Conservation (phyloP, 1,140 invertebrate genomes). For the Drosophila biarmipes region DNA sequence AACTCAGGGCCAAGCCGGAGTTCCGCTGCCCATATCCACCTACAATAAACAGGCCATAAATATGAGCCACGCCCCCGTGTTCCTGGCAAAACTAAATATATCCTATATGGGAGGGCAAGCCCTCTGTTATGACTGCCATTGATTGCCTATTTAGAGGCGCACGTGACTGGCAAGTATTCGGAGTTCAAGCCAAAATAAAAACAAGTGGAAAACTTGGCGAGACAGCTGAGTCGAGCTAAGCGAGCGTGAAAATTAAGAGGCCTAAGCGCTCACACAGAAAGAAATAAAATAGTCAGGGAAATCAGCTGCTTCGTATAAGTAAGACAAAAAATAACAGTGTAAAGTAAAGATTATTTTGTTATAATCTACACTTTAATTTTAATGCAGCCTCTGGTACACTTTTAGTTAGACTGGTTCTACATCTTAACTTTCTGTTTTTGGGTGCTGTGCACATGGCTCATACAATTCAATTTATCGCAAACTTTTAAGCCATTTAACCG, state of each 20-base stretch:
- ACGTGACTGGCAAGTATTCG: slow-evolving; percentile 54
- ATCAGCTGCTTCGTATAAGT: no score
- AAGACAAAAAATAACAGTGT: no score
- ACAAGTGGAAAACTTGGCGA: slow-evolving; percentile 16
- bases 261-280: slow-evolving; percentile 2
- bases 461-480: slow-evolving; percentile 60
- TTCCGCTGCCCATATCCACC: slow-evolving; percentile 24
- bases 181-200: slow-evolving; percentile 8
- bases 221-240: slow-evolving; percentile 22
- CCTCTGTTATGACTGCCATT: slow-evolving; percentile 61
- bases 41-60: slow-evolving; percentile 50
- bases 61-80: slow-evolving; percentile 10
- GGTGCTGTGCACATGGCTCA: slow-evolving; percentile 2
- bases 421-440: no score
- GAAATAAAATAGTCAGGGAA: no score
- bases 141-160: slow-evolving; percentile 53
- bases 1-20: slow-evolving; percentile 29
- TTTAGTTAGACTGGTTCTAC: no score
- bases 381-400: no score
- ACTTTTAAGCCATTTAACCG: slow-evolving; percentile 81
- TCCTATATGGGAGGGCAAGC: slow-evolving; percentile 2
- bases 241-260: slow-evolving; percentile 55
- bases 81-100: slow-evolving; percentile 40
- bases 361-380: no score
- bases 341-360: no score